A percentile compares a stretch with the other conserved stretches of the same genome.
These are phyloP conservation scores for Xanthorhoe designata DNA, from an alignment of 2,888 invertebrate genomes.

Conservation along the genomic window DNA sequence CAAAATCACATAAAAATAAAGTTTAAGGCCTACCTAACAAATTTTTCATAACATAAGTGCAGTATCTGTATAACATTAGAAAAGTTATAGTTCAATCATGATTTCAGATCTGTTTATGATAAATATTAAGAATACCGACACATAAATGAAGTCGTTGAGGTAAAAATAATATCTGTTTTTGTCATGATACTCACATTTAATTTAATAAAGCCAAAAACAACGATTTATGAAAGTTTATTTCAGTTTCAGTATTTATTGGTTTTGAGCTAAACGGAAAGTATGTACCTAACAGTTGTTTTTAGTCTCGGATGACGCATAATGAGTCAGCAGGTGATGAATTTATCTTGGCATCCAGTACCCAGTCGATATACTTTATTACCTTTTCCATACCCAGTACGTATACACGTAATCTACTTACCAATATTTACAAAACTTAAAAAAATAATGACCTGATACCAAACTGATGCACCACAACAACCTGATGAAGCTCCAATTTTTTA, in stretches of 20 bases:
- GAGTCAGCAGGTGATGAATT: conserved; percentile 41
- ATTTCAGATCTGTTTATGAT: neutral
- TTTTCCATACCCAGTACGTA: neutral
- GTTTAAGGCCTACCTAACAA: too few relatives aligned
- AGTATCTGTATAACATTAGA: too few relatives aligned
- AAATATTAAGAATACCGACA: too few relatives aligned
- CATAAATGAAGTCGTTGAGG: too few relatives aligned
- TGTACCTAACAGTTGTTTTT: conserved; percentile 43
- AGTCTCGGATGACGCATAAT: conserved; percentile 52
- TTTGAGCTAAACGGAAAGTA: neutral
- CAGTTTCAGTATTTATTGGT: neutral
- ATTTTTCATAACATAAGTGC: too few relatives aligned
- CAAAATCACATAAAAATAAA: too few relatives aligned
- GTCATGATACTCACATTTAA: neutral
- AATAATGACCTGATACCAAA: neutral
- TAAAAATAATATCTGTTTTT: neutral
- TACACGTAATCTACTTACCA: neutral
- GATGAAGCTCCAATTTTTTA: too few relatives aligned
- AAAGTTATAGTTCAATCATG: too few relatives aligned
- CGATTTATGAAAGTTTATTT: neutral
- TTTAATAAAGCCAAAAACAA: neutral
- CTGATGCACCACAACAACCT: too few relatives aligned
- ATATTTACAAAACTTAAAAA: neutral
- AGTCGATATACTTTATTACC: neutral
- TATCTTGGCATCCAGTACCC: conserved; percentile 45